Percentiles rank a stretch among this genome's conserved stretches.
phyloP scores from a whole-genome alignment of 2,888 invertebrate genomes.

The Hesperia comma region DNA sequence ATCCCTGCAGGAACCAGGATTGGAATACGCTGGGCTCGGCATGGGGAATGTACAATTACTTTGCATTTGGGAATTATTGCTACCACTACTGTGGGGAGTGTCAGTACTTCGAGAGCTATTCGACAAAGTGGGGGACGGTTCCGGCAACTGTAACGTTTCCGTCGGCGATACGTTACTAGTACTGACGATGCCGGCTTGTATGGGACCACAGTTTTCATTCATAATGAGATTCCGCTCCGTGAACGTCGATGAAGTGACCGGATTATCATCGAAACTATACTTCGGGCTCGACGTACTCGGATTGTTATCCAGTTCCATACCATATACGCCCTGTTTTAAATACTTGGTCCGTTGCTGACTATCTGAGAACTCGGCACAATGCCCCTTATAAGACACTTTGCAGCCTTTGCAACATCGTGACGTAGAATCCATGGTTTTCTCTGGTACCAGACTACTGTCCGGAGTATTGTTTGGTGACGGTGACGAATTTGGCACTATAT shows the following conservation, averaged over 20 bases:
- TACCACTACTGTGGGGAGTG: conserved; percentile 73
- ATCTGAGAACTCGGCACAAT: conserved; percentile 68
- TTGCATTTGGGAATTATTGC: conserved; percentile 63
- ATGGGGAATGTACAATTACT: conserved; percentile 71
- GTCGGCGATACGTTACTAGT: conserved; percentile 91
- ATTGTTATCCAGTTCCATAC: conserved; percentile 78
- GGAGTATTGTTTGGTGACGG: conserved; percentile 76
- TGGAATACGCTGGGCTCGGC: conserved; percentile 81
- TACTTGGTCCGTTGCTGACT: conserved; percentile 68
- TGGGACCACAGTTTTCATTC: conserved; percentile 88
- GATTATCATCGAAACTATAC: conserved; percentile 82
- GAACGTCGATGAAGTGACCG: conserved; percentile 88
- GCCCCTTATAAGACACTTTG: conserved; percentile 70
- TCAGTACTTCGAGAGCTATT: conserved; percentile 80
- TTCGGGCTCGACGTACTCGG: conserved; percentile 82
- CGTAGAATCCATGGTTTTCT: conserved; percentile 61
- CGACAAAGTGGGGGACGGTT: conserved; percentile 85
- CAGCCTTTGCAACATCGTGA: conserved; percentile 83
- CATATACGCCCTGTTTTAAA: conserved; percentile 71
- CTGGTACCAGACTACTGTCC: conserved; percentile 75
- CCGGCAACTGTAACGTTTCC: conserved; percentile 79
- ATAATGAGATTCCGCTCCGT: conserved; percentile 81
- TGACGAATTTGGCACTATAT: conserved; percentile 66
- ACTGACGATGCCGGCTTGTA: conserved; percentile 93
- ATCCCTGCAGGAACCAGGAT: conserved; percentile 69